phyloP scores from a whole-genome alignment of 2,113 vertebrate species.

The Callaeas wilsoni region DNA sequence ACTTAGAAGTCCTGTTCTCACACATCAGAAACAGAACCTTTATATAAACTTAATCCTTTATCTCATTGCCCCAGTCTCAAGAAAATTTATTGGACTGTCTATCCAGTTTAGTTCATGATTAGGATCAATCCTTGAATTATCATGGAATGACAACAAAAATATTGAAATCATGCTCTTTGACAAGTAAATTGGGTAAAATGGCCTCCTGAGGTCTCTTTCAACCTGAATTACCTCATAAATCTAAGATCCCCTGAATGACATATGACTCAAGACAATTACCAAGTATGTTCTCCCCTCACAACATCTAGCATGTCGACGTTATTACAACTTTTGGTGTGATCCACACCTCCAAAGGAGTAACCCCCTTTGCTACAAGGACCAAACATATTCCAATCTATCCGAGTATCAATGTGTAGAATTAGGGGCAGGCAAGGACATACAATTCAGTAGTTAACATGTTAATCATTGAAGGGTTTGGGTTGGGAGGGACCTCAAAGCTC shows the following conservation, averaged over 20 bases:
- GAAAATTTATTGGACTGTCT: background rate
- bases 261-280: background rate
- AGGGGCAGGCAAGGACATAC: background rate
- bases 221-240: background rate
- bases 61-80: background rate
- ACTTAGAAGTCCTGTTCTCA: background rate
- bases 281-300: background rate
- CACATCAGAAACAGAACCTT: background rate
- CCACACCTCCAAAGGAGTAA: rapidly evolving
- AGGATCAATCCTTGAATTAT: background rate
- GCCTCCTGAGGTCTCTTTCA: background rate
- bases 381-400: background rate
- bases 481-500: background rate
- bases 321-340: background rate
- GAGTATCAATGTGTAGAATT: background rate
- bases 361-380: background rate
- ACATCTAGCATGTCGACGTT: background rate
- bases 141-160: background rate
- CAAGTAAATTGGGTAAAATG: background rate
- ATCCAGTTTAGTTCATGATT: background rate
- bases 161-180: background rate
- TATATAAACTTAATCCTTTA: background rate
- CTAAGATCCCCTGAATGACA: background rate
- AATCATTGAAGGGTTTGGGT: background rate
- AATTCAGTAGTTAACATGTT: background rate